A percentile compares a stretch with the other conserved stretches of the same genome.
Conservation (phyloP, 2,113 vertebrate species). For the Saccopteryx leptura region DNA sequence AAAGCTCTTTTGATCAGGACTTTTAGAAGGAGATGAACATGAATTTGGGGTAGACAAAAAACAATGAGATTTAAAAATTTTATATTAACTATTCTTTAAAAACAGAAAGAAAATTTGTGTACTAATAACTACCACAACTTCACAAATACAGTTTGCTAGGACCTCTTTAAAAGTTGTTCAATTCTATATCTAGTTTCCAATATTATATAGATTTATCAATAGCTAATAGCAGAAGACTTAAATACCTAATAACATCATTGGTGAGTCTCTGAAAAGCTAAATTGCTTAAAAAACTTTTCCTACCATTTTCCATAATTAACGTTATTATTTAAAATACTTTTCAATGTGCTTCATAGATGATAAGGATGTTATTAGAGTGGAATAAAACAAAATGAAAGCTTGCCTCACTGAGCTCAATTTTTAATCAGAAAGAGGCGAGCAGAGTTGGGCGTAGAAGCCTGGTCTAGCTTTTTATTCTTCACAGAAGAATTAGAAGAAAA, state of each 20-base stretch:
- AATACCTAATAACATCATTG: not conserved
- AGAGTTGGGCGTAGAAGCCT: not conserved
- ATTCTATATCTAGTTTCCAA: not conserved
- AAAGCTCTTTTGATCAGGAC: not conserved
- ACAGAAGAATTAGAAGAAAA: not conserved
- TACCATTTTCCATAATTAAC: not conserved
- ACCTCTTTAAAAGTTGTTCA: not conserved
- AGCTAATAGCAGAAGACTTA: not conserved
- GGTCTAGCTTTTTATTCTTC: not conserved
- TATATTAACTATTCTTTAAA: not conserved
- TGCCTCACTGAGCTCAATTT: not conserved
- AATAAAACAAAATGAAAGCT: slow-evolving; percentile 5
- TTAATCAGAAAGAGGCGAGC: not conserved
- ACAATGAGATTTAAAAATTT: not conserved
- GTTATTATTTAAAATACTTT: slow-evolving; percentile 25
- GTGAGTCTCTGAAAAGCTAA: not conserved
- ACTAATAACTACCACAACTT: not conserved
- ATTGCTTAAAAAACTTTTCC: not conserved
- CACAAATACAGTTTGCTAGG: not conserved
- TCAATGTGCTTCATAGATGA: not conserved
- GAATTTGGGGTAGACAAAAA: not conserved
- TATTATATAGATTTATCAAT: not conserved
- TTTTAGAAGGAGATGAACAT: not conserved
- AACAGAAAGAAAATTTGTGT: not conserved
- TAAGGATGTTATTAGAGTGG: not conserved